phyloP scores from a whole-genome alignment of 2,113 vertebrate species.

The Peromyscus maniculatus region DNA sequence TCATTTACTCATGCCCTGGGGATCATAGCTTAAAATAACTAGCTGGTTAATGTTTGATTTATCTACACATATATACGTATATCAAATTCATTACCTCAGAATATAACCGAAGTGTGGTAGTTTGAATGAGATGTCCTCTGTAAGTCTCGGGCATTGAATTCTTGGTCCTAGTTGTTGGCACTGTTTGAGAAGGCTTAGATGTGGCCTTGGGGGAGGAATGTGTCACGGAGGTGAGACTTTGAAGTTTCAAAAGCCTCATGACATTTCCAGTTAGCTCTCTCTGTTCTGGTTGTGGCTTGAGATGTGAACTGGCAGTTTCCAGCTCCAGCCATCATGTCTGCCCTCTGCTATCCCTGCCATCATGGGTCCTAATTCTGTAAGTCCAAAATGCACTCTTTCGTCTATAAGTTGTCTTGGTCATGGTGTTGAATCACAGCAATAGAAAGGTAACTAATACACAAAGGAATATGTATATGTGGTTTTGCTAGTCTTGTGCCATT shows the following conservation, averaged over 20 bases:
- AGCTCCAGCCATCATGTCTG: background rate
- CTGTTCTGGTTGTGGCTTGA: background rate
- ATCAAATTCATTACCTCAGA: background rate
- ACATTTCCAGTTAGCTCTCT: background rate
- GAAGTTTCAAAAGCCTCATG: background rate
- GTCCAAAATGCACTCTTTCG: background rate
- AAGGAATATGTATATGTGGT: background rate
- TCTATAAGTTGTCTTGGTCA: background rate
- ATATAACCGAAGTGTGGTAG: background rate
- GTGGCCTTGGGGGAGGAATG: background rate
- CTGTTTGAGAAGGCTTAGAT: too few relatives aligned
- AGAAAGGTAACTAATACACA: background rate
- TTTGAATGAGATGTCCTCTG: background rate
- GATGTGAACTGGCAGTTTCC: background rate
- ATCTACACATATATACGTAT: background rate
- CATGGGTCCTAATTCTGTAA: background rate
- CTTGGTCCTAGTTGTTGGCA: background rate
- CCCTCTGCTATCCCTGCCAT: background rate
- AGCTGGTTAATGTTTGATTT: background rate
- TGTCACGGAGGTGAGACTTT: background rate
- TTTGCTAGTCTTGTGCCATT: background rate
- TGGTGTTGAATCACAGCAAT: background rate
- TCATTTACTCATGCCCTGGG: background rate
- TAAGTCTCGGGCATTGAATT: background rate
- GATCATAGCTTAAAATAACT: conserved; percentile 12